Base-by-base conservation (phyloP, 2,888 invertebrate species). In the Drosophila neutralis region DNA sequence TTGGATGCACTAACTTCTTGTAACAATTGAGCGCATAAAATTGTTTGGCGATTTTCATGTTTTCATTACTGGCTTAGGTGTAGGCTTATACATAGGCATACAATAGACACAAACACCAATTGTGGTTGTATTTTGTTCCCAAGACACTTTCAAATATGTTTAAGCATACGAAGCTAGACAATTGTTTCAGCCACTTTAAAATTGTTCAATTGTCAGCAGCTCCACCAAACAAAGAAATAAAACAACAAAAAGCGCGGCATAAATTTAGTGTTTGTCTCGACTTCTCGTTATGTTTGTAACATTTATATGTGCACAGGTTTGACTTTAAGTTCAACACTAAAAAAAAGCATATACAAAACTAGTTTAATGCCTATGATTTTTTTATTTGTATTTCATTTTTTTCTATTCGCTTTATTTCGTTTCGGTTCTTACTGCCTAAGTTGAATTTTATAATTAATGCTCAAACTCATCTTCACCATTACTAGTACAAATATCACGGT, bases 401-500 rank as follows among this genome's bases (percentile, higher is more conserved):
- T 33, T 52, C n/a, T n/a, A 53, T 21, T 62, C n/a, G n/a, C 38
- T 35, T 60, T 18, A 36, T 40, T 64, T 69, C 31, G 42, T 21
- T 36, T 67, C n/a, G 24, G 40, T 56, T 65, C 69, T 71, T 70
- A 73, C 49, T 60, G 59, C 29, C 69, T 76, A 69, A 59, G 62
- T 69, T 65, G 49, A 51, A 57, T 45, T 45, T 76, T 71, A 69
- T 60, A 81, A 82, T 78, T 80, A 80, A 78, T 78, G 68, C 78
- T 82, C 72, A 60, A 78, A 82, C 72, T 69, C 35, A 69, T 67
- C 63, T 51, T 77, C 80, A 78, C 82, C 82, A 76, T 89, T 90
- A 91, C 91, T 91, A 91, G 90, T 91, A 90, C 91, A 91, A 91
- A 91, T 91, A 91, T 91, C 91, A 91, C 91, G 92, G 86, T 86